These are phyloP conservation scores for Magallana angulata DNA, from an alignment of 1,140 invertebrate genomes.

Conservation along the genomic window DNA sequence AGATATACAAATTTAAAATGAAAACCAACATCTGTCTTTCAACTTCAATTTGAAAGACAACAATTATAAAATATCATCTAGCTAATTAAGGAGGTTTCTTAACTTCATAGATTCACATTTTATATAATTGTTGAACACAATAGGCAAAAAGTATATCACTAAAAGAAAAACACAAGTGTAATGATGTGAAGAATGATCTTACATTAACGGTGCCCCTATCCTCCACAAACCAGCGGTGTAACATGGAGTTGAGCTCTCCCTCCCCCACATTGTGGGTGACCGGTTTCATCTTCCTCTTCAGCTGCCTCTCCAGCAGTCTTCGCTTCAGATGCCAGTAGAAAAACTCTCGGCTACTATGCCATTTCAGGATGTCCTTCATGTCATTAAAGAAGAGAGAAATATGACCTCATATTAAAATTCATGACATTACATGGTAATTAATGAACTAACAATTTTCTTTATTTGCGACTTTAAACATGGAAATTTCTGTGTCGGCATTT, in stretches of 20 bases:
- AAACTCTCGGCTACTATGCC: constrained; percentile 88
- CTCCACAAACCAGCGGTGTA: constrained; percentile 96
- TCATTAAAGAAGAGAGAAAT: background rate
- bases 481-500: background rate
- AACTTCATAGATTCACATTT: too few relatives aligned
- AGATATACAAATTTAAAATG: too few relatives aligned
- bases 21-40: too few relatives aligned
- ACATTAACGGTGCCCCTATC: constrained; percentile 92
- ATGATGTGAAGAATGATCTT: constrained; percentile 60
- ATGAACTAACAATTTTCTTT: too few relatives aligned
- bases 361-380: constrained; percentile 91
- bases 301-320: constrained; percentile 83
- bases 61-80: too few relatives aligned
- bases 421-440: too few relatives aligned
- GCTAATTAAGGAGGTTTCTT: too few relatives aligned
- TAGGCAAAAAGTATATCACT: too few relatives aligned
- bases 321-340: constrained; percentile 94
- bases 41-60: too few relatives aligned
- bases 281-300: constrained; percentile 86
- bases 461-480: background rate
- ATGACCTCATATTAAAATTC: too few relatives aligned
- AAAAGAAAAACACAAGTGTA: too few relatives aligned
- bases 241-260: constrained; percentile 87
- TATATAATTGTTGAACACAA: too few relatives aligned
- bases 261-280: constrained; percentile 85